Percentiles rank a stretch among this genome's conserved stretches.
Evolutionary conservation across 1,140 invertebrate genomes (phyloP).

Genomic region (Probaryconus sp.): DNA sequence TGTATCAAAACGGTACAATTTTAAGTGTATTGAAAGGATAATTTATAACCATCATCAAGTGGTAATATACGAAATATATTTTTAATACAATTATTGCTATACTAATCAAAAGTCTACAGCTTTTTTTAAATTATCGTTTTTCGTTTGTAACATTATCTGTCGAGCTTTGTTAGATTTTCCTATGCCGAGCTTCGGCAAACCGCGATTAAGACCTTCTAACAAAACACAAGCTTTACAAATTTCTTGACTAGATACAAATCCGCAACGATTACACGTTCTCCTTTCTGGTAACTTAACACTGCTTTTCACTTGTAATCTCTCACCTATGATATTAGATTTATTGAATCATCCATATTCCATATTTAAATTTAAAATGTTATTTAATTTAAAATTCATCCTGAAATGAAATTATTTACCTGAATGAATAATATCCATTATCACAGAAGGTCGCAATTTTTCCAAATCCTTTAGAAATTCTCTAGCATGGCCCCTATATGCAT

Average conservation of each 20-base stretch:
- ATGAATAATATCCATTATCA: conserved; percentile 98
- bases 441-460: conserved; percentile 94
- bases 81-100: conserved; percentile 31
- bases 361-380: background rate
- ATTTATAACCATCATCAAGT: conserved; percentile 10
- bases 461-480: conserved; percentile 96
- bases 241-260: conserved; percentile 96
- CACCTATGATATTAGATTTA: conserved; percentile 81
- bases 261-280: conserved; percentile 90
- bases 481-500: conserved; percentile 97
- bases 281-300: conserved; percentile 89
- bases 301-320: conserved; percentile 90
- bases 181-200: conserved; percentile 90
- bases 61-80: conserved; percentile 31
- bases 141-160: conserved; percentile 70
- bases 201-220: conserved; percentile 96
- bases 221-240: conserved; percentile 98
- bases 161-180: conserved; percentile 90
- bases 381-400: too few relatives aligned
- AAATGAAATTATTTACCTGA: conserved; percentile 89
- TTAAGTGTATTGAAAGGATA: too few relatives aligned
- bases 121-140: conserved; percentile 26
- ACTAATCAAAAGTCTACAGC: conserved; percentile 59
- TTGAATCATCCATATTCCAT: too few relatives aligned
- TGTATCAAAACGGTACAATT: too few relatives aligned